Conservation (phyloP, 2,113 vertebrate species). For the Naja naja region DNA sequence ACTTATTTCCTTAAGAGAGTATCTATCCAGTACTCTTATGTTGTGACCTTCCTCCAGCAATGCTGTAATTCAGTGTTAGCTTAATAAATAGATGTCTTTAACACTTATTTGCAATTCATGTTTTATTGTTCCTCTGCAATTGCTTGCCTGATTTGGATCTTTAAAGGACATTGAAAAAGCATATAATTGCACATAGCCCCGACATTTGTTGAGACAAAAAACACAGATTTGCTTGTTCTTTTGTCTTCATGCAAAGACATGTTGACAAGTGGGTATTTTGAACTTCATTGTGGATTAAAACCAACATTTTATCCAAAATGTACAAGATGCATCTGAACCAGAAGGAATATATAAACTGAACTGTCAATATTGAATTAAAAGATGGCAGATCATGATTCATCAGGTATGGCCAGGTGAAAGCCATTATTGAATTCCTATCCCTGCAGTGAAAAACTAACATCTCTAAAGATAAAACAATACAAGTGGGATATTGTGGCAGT, state of each 20-base stretch:
- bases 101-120: conserved; percentile 23
- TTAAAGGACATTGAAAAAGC: conserved; percentile 12
- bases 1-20: conserved; percentile 25
- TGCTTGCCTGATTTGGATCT: conserved; percentile 9
- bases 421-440: not conserved
- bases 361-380: not conserved
- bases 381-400: not conserved
- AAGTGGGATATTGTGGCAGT: not conserved
- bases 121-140: conserved; percentile 31
- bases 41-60: conserved; percentile 21
- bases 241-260: not conserved
- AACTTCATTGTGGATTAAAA: not conserved
- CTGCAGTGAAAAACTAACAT: not conserved
- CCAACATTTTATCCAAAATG: not conserved
- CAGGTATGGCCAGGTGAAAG: not conserved
- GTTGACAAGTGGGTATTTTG: not conserved
- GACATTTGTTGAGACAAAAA: conserved; percentile 12
- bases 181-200: not conserved
- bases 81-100: conserved; percentile 52
- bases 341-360: not conserved
- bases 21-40: conserved; percentile 41
- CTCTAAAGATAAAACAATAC: not conserved
- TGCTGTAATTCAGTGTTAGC: conserved; percentile 29
- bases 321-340: not conserved
- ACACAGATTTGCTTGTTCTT: not conserved